Base-by-base conservation (phyloP, 1,140 invertebrate species). In the Teleogryllus occipitalis region DNA sequence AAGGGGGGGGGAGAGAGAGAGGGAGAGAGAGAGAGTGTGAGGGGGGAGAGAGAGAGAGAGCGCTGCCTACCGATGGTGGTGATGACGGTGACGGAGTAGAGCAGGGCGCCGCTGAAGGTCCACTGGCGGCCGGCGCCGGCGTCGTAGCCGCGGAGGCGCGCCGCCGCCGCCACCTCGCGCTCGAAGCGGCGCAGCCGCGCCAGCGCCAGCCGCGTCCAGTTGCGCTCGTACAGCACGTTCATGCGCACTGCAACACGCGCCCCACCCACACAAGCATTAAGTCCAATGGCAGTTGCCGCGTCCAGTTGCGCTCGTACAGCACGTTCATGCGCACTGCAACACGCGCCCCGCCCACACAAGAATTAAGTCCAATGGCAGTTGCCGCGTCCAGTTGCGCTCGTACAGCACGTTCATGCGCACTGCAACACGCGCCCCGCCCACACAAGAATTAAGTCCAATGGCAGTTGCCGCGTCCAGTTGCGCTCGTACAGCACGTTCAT, bases 81-180 rank as follows among this genome's bases (percentile, higher is more conserved):
- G 84, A 96, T 93, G 82, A 96, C 91, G 78, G 93, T 95, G 81
- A 96, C 89, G 47, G 92, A 93, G 84, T 95, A 96, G 22, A 96
- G 89, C 8, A 96, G 85, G 4, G 94, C 92, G 77, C 93, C 92
- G 76, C 91, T 91, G 84, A 94, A 95, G 1, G 91, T 92, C 94
- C 94, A 96, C 82, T 89, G 87, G 22, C 85, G 83, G 15, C 86
- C 85, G 0, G 82, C 77, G 76, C 88, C 85, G 0, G 88, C 85
- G 85, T 90, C 80, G 84, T 86, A 84, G 82, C 89, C 83, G 78
- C 88, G 86, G 39, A 84, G 84, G 76, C 85, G 86, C 75, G 93
- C 92, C 0, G 93, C 91, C 6, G 91, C 89, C 46, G 94, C 92
- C 80, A 96, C 91, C 47, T 91, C 90, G 22, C 90, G 88, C 85